Evolutionary conservation across 2,113 vertebrate genomes (phyloP).

Genomic region (Gavia stellata): DNA sequence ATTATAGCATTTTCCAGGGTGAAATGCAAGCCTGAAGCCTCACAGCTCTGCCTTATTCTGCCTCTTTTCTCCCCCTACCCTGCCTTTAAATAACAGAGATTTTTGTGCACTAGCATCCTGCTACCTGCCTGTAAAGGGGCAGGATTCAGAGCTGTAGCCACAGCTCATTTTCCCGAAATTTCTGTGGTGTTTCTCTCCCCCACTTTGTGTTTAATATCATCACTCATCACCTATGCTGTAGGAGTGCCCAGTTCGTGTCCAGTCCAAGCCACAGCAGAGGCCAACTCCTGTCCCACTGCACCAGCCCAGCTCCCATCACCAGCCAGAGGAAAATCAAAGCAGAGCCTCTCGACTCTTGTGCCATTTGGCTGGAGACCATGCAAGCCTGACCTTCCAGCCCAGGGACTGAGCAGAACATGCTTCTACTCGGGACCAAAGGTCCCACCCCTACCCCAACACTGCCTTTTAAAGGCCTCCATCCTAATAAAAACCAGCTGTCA

Average conservation of each 20-base stretch:
- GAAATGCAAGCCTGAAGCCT: not conserved
- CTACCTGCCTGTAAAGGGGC: not conserved
- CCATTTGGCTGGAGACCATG: not conserved
- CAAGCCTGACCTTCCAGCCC: not conserved
- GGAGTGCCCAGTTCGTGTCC: not conserved
- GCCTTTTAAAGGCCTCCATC: not conserved
- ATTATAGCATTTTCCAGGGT: not conserved
- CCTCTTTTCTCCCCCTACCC: not conserved
- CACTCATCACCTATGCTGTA: not conserved
- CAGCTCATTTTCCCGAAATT: not conserved
- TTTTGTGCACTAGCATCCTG: not conserved
- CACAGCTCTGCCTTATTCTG: not conserved
- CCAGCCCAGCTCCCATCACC: not conserved
- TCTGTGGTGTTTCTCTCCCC: not conserved
- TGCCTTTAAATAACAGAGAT: not conserved
- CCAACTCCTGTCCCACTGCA: not conserved
- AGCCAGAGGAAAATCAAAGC: not conserved
- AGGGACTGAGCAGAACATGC: not conserved
- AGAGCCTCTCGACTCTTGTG: not conserved
- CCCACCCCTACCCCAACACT: not conserved
- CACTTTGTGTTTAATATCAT: not conserved
- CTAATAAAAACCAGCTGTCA: slow-evolving; percentile 18
- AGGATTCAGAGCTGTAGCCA: not conserved
- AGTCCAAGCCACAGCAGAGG: not conserved
- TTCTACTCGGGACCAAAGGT: not conserved